Conservation (phyloP, 2,888 invertebrate genomes). For the Lasioglossum lativentre region DNA sequence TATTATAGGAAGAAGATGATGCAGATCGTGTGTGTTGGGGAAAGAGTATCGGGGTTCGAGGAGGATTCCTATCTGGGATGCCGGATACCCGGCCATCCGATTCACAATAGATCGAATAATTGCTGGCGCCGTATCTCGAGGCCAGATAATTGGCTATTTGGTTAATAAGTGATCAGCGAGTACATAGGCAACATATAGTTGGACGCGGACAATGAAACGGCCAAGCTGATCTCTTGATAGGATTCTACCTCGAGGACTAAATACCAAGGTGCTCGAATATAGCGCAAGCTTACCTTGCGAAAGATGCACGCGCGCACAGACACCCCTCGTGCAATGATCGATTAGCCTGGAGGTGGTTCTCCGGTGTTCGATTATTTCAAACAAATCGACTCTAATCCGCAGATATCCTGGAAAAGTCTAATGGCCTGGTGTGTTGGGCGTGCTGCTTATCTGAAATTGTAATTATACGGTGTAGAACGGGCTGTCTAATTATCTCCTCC, state of each 20-base stretch:
- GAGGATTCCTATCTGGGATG: neutral
- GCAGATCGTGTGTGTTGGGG: neutral
- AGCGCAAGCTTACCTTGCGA: neutral
- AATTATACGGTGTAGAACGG: neutral
- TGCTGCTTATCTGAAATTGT: constrained; percentile 3
- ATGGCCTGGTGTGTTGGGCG: neutral
- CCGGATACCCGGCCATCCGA: neutral
- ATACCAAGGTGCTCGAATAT: neutral
- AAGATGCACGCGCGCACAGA: neutral
- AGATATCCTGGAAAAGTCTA: neutral
- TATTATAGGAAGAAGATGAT: neutral
- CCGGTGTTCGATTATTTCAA: neutral
- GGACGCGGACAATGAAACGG: neutral
- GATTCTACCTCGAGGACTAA: neutral
- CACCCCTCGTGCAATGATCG: neutral
- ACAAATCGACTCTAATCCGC: neutral
- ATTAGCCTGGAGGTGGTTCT: neutral
- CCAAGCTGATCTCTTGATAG: neutral
- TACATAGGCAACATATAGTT: neutral
- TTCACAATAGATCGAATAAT: neutral
- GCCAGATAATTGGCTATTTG: neutral
- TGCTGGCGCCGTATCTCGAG: neutral
- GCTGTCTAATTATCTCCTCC: too few species aligned
- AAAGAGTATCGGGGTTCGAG: neutral
- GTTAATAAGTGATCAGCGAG: neutral